These are phyloP conservation scores for Spheniscus humboldti DNA, from an alignment of 2,797 vertebrate genomes.

Conservation along the genomic window DNA sequence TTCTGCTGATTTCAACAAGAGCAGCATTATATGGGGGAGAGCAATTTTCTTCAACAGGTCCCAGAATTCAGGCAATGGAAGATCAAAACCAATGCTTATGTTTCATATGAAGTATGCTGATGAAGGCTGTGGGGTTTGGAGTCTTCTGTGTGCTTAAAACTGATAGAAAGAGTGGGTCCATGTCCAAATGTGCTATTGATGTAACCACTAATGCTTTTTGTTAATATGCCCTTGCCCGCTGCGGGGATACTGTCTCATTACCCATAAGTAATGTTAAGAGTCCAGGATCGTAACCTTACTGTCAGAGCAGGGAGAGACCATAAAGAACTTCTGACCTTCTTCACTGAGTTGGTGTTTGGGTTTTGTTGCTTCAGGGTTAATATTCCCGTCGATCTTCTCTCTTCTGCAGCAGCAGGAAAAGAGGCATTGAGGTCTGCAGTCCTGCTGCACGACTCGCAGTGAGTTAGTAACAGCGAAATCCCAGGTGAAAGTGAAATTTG, in stretches of 20 bases:
- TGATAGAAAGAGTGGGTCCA: not conserved
- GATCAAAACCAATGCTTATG: not conserved
- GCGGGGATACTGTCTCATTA: not conserved
- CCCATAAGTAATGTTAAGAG: not conserved
- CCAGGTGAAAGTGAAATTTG: not conserved
- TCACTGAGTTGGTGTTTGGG: rapidly evolving
- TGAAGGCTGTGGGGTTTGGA: not conserved
- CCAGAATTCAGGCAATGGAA: not conserved
- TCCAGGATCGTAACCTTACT: rapidly evolving
- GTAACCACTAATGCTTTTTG: not conserved
- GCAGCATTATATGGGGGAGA: not conserved
- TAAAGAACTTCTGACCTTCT: not conserved
- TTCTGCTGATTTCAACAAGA: not conserved
- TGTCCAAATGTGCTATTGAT: not conserved
- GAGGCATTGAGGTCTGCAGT: not conserved
- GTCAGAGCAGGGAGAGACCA: not conserved
- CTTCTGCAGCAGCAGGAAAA: not conserved
- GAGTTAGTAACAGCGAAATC: not conserved
- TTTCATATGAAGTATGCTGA: not conserved
- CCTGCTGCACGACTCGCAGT: not conserved
- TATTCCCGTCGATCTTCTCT: not conserved
- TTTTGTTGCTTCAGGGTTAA: not conserved
- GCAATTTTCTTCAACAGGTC: not conserved
- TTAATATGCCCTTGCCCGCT: not conserved
- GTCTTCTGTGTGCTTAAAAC: not conserved